Evolutionary conservation across 92 coral and sea anemone species (phyloP).

Genomic region (Hydrozoanthus gracilis): DNA sequence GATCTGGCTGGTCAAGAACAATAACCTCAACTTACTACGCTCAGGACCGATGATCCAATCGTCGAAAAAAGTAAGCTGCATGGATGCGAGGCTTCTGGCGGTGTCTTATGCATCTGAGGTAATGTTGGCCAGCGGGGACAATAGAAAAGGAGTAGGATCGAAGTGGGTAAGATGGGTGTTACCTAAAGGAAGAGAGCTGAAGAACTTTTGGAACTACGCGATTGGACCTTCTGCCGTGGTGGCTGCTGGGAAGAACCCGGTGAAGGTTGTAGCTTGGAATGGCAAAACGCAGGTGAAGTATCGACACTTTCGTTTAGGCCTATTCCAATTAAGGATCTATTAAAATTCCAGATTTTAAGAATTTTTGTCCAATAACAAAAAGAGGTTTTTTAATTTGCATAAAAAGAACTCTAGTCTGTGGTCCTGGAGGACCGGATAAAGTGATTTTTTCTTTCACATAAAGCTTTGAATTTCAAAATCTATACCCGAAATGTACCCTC

Average conservation of each 20-base stretch:
- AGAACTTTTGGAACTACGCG: slow-evolving; percentile 74
- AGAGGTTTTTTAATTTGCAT: too few relatives aligned
- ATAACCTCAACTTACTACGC: slow-evolving; percentile 29
- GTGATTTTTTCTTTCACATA: too few relatives aligned
- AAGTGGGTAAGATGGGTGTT: slow-evolving; percentile 87
- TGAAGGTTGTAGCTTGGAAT: slow-evolving; percentile 44
- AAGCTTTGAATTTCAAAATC: too few relatives aligned
- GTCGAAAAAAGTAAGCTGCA: slow-evolving; percentile 45
- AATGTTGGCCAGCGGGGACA: slow-evolving; percentile 71
- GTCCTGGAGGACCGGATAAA: too few relatives aligned
- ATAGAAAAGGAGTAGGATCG: slow-evolving; percentile 61
- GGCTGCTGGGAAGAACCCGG: not conserved
- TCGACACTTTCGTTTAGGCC: too few relatives aligned
- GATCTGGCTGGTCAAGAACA: slow-evolving; percentile 67
- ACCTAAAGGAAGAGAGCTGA: slow-evolving; percentile 68
- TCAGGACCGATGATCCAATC: slow-evolving; percentile 35
- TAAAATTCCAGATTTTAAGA: too few relatives aligned
- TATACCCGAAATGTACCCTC: too few relatives aligned
- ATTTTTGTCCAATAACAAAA: too few relatives aligned
- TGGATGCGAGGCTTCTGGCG: slow-evolving; percentile 52
- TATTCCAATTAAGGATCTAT: too few relatives aligned
- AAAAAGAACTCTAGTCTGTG: too few relatives aligned
- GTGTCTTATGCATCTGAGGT: slow-evolving; percentile 58
- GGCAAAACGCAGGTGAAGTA: too few relatives aligned
- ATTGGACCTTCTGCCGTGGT: slow-evolving; percentile 47